A percentile compares a stretch with the other conserved stretches of the same genome.
Conservation (phyloP, 2,888 invertebrate species). For the Pseudococcus longispinus region DNA sequence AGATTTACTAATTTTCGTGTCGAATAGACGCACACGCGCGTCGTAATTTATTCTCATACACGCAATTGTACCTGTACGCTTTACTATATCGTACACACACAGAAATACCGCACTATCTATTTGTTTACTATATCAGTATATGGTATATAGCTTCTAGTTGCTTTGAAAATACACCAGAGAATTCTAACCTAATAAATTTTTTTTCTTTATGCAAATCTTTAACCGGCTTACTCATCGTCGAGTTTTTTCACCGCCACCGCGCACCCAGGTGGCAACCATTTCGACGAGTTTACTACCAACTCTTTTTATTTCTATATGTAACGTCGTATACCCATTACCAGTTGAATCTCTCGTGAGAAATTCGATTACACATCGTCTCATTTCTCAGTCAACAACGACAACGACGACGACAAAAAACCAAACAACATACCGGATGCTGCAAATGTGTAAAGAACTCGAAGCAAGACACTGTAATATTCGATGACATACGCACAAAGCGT, state of each 20-base stretch:
- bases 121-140: too few relatives aligned
- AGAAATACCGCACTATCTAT: too few relatives aligned
- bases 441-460: conserved; percentile 4
- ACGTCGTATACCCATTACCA: background rate
- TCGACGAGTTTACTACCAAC: background rate
- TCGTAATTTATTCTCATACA: background rate
- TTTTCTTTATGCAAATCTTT: background rate
- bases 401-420: background rate
- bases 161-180: background rate
- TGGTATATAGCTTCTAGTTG: too few relatives aligned
- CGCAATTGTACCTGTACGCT: background rate
- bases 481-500: background rate
- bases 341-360: conserved; percentile 28
- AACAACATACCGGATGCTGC: conserved; percentile 15
- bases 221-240: background rate
- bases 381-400: background rate
- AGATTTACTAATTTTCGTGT: background rate
- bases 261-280: background rate
- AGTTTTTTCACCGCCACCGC: background rate
- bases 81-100: background rate
- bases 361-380: background rate
- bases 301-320: background rate
- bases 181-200: background rate
- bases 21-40: background rate
- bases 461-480: background rate